phyloP scores from a whole-genome alignment of 2,797 vertebrate species.

The Melanotaenia nigrans region DNA sequence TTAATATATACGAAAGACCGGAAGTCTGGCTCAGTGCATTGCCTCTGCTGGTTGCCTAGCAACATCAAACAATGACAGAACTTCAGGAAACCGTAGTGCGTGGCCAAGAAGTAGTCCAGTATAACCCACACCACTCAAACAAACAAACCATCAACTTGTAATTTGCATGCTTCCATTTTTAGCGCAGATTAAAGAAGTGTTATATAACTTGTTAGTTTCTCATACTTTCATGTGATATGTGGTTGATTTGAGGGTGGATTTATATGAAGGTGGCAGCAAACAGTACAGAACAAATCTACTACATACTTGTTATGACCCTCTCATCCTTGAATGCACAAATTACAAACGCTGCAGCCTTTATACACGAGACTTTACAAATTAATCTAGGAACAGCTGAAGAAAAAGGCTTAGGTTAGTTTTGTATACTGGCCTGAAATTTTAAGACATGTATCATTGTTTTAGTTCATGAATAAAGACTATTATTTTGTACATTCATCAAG shows the following conservation, averaged over 20 bases:
- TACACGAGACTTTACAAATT: no score
- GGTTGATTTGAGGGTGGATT: no score
- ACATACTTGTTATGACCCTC: no score
- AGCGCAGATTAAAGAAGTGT: neutral
- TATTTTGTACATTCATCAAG: neutral
- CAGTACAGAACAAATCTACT: no score
- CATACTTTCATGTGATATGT: no score
- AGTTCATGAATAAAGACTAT: neutral
- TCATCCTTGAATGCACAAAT: no score
- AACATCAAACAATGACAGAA: neutral
- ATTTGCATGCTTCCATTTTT: neutral
- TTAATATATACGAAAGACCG: conserved; percentile 2
- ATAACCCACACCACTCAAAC: neutral
- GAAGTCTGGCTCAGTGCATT: conserved; percentile 3
- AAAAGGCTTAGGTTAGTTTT: no score
- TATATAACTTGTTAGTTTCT: neutral
- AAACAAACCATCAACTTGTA: neutral
- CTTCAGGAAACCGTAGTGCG: neutral
- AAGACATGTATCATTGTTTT: neutral
- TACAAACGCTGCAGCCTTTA: no score
- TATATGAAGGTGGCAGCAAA: no score
- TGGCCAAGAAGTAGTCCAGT: no score
- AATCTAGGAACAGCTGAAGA: no score
- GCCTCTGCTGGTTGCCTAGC: neutral
- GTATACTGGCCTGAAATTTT: no score